Conservation (phyloP, 2,888 invertebrate genomes). For the Prosopocoilus inquinatus region DNA sequence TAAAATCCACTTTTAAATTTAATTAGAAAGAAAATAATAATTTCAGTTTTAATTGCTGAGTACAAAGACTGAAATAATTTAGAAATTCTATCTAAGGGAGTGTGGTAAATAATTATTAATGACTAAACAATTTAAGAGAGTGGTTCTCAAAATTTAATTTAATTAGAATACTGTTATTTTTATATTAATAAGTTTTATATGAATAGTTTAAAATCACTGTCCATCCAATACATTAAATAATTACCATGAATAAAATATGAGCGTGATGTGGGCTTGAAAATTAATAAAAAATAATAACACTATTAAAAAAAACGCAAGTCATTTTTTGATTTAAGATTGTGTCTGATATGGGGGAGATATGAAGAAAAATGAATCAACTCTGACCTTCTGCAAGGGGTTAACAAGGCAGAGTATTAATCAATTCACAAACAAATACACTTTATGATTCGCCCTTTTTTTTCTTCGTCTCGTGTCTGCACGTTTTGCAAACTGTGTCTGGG, state of each 20-base stretch:
- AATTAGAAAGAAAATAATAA: too few relatives aligned
- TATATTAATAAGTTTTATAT: too few relatives aligned
- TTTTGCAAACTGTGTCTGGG: too few relatives aligned
- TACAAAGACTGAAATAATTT: too few relatives aligned
- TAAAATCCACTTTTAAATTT: too few relatives aligned
- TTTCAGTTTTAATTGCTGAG: too few relatives aligned
- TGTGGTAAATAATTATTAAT: too few relatives aligned
- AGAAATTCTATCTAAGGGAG: too few relatives aligned
- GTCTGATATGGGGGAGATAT: slow-evolving; percentile 14
- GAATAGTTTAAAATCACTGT: too few relatives aligned
- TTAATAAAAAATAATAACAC: slow-evolving; percentile 22
- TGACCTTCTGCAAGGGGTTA: slow-evolving; percentile 17
- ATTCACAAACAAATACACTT: slow-evolving; percentile 12
- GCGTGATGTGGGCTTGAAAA: slow-evolving; percentile 23
- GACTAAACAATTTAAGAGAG: too few relatives aligned
- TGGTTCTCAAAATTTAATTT: too few relatives aligned
- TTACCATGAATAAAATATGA: not conserved
- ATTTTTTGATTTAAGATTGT: slow-evolving; percentile 26
- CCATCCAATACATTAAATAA: not conserved
- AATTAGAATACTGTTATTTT: too few relatives aligned
- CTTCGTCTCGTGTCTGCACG: not conserved
- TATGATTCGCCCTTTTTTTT: not conserved
- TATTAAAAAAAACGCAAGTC: slow-evolving; percentile 29
- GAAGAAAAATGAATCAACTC: slow-evolving; percentile 20
- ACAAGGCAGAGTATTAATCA: slow-evolving; percentile 16